phyloP scores from a whole-genome alignment of 2,797 vertebrate genomes.

The Hydrolagus colliei region DNA sequence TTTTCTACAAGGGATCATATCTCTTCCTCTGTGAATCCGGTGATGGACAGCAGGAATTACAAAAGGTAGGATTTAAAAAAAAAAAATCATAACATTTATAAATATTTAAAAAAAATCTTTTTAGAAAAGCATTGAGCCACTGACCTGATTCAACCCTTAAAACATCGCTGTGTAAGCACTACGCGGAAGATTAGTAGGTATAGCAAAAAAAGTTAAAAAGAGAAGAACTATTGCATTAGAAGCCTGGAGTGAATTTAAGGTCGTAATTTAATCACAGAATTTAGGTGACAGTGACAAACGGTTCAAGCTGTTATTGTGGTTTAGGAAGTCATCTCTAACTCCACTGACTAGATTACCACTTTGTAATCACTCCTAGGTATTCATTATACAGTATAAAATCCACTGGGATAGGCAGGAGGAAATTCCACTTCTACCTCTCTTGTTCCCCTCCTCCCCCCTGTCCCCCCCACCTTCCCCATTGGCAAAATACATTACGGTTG shows the following conservation, averaged over 20 bases:
- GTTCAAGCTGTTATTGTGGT: neutral
- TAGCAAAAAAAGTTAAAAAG: constrained; percentile 32
- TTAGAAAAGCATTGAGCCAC: too few species aligned
- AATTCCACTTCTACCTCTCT: neutral
- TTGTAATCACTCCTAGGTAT: neutral
- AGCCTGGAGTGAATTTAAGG: neutral
- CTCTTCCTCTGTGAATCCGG: neutral
- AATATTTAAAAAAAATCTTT: too few species aligned
- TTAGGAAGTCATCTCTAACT: neutral
- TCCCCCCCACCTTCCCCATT: neutral
- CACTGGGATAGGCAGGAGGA: neutral
- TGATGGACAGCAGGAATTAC: neutral
- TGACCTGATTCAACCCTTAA: too few species aligned
- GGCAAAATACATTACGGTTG: neutral
- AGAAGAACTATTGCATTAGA: neutral
- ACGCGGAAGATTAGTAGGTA: too few species aligned
- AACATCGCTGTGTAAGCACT: too few species aligned
- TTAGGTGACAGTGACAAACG: neutral
- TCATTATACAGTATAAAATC: neutral
- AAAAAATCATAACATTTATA: too few species aligned
- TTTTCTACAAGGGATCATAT: neutral
- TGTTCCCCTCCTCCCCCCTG: neutral
- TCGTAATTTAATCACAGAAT: neutral
- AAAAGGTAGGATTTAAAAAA: too few species aligned
- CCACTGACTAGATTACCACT: neutral